Evolutionary conservation across 2,797 vertebrate genomes (phyloP), one percentile per base, ranked within the genome.

Genomic region (Melanotaenia parkinsoni): DNA sequence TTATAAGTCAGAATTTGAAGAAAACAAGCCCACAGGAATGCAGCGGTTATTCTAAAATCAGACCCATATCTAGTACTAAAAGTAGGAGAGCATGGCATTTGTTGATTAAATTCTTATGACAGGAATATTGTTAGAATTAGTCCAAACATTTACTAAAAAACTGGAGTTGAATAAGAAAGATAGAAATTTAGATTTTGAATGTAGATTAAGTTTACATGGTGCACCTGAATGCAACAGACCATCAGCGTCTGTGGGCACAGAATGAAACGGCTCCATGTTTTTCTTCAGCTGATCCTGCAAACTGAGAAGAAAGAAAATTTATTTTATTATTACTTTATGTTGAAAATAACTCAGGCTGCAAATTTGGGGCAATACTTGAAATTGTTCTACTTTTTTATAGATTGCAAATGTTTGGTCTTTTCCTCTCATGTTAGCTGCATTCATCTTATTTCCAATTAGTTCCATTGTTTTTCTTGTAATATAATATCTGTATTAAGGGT

Each of bases 291-390:
- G 43, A 45, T 45, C 43, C 16, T 45, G 3, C 18, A 4, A 20
- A 20, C 43, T 45, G 43, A 32, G 32, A 32, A 5, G 6, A 5
- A 53, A 7, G n/a, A 13, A 8, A 0, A 32, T 32, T 32, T 32
- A 32, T 32, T 5, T n/a, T 0, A 14, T 6, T 47, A 40, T 8
- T 13, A 59, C 47, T 62, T 63, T 32, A 47, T 22, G 26, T 67
- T 9, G 30, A n/a, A 5, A 68, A 64, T 13, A 64, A 47, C 80
- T 87, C 88, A 85, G 84, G 72, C n/a, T 70, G 14, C 7, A 57
- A 51, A 63, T 72, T 53, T 59, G 72, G 6, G 64, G 45, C 63
- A 80, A 86, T 84, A 91, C 90, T 91, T 91, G 87, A 91, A 88
- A 20, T 74, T 86, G 77, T 76, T 75, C 45, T 51, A 35, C 26